Base-by-base conservation (phyloP, 2,797 vertebrate genomes). In the Sternotherus odoratus region DNA sequence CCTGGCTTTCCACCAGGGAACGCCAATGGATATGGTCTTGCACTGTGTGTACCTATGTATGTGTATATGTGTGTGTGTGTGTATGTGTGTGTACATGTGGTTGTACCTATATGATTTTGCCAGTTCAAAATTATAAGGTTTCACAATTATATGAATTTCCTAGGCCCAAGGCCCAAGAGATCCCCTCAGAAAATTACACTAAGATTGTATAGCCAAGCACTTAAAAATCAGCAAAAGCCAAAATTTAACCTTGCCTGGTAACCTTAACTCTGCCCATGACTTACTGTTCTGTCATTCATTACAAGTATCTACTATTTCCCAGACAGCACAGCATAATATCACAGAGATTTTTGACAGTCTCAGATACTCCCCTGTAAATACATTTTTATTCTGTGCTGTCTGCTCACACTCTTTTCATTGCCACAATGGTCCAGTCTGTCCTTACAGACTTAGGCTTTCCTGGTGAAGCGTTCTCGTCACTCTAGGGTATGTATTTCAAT, bases 241-340 rank as follows among this genome's bases (percentile, higher is more conserved):
- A 53, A 53, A n/a, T 46, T 28, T 72, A 17, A 48, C 63, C 69
- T 33, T 83, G 63, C 2, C 5, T 7, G 33, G 81, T 90, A 89
- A 36, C 6, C 43, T 86, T 50, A 19, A 46, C 56, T 88, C 21
- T 82, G 82, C 53, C 78, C n/a, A 81, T 46, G 50, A 77, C 51
- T 12, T 60, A 17, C 5, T 50, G 7, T 72, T 19, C 8, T 3
- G 28, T 56, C 49, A 13, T 75, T 69, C 49, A 60, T 69, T 15
- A 6, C 4, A 6, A 39, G 77, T 1, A 1, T 0, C 0, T 39
- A 74, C 77, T 56, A 63, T 57, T 50, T 66, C 56, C 69, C 49
- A 48, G n/a, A n/a, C 39, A 39, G 16, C 60, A 66, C 57, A 30
- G 16, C 57, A 39, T 8, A 43, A 43, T 43, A 39, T 26, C 69